phyloP scores from a whole-genome alignment of 2,113 vertebrate genomes.

The Peromyscus californicus region DNA sequence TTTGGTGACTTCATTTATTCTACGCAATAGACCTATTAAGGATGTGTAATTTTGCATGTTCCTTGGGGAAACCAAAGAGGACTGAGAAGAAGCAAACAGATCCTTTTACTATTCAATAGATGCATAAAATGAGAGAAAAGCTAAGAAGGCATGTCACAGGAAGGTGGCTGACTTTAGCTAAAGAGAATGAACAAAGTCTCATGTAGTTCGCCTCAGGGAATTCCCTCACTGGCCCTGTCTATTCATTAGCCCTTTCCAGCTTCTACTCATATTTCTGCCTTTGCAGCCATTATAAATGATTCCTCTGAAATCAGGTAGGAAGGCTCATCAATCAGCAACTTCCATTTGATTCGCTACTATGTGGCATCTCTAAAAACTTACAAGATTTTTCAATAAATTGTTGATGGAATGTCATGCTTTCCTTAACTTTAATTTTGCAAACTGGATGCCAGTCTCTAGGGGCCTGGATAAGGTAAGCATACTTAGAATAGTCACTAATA shows the following conservation, averaged over 20 bases:
- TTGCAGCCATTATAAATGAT: neutral
- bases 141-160: neutral
- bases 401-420: neutral
- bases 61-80: too few relatives aligned
- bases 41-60: too few relatives aligned
- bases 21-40: too few relatives aligned
- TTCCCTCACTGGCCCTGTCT: neutral
- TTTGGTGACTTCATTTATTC: too few relatives aligned
- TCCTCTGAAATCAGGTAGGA: neutral
- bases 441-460: neutral
- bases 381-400: neutral
- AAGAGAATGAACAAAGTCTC: neutral
- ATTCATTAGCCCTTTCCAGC: neutral
- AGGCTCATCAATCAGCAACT: too few relatives aligned
- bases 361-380: neutral
- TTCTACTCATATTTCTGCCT: neutral
- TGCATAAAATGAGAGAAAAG: neutral
- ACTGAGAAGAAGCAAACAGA: too few relatives aligned
- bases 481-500: neutral
- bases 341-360: neutral
- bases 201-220: neutral
- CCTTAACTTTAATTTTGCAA: constrained; percentile 2
- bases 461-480: neutral
- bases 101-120: neutral
- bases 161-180: neutral